Percentiles rank a stretch among this genome's conserved stretches.
These are phyloP conservation scores for Intoshia linei DNA, from an alignment of 1,140 invertebrate species.

Conservation along the genomic window DNA sequence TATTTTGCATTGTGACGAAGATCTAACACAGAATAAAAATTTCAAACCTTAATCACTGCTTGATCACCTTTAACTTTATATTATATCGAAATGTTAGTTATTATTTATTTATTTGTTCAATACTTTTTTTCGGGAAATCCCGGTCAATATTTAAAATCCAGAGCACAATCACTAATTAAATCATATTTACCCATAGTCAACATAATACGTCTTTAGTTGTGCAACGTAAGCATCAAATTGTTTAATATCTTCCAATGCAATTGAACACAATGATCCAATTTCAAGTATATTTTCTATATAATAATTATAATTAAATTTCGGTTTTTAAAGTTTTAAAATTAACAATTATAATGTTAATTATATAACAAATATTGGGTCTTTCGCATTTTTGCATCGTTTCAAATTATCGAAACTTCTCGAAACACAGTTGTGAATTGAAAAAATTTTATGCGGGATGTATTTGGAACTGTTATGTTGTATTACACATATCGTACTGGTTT, in stretches of 20 bases:
- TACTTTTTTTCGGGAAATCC: too few species aligned
- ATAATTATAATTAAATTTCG: constrained; percentile 3
- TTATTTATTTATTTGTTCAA: background rate
- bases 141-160: background rate
- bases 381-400: too few species aligned
- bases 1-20: background rate
- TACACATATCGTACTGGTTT: too few species aligned
- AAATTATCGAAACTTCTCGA: too few species aligned
- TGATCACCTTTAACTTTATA: too few species aligned
- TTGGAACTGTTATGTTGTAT: too few species aligned
- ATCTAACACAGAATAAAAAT: constrained; percentile 1
- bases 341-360: too few species aligned
- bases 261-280: constrained; percentile 74
- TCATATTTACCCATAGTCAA: constrained; percentile 50
- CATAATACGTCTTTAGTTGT: constrained; percentile 79
- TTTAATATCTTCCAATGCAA: constrained; percentile 54
- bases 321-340: too few species aligned
- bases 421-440: too few species aligned
- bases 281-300: constrained; percentile 47
- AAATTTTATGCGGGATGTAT: too few species aligned
- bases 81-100: background rate
- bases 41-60: too few species aligned
- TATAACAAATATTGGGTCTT: too few species aligned
- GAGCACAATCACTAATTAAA: background rate
- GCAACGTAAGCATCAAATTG: constrained; percentile 79